Conservation (phyloP, 2,888 invertebrate species). For the Apotomis capreana region DNA sequence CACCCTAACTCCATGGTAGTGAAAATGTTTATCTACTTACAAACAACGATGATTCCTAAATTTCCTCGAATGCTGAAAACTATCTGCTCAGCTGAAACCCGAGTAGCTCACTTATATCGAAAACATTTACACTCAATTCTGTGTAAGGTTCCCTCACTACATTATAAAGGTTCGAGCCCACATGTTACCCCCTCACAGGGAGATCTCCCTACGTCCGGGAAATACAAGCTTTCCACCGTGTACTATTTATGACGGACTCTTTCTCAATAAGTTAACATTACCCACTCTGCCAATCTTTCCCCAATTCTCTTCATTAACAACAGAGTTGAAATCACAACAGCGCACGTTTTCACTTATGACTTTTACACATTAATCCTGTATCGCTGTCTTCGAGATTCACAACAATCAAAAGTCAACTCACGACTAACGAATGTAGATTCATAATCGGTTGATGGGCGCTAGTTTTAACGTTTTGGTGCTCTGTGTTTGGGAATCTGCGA, state of each 20-base stretch:
- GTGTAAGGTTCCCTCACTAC: conserved; percentile 44
- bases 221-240: conserved; percentile 56
- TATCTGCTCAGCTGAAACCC: not conserved
- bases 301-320: conserved; percentile 48
- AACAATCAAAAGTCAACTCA: conserved; percentile 58
- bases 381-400: conserved; percentile 41
- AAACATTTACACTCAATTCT: conserved; percentile 61
- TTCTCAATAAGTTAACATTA: conserved; percentile 60
- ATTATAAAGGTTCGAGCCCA: conserved; percentile 50
- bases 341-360: conserved; percentile 49
- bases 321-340: conserved; percentile 50
- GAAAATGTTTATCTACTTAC: not conserved
- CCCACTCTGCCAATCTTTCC: conserved; percentile 48
- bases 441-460: conserved; percentile 55
- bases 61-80: conserved; percentile 6
- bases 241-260: conserved; percentile 58
- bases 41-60: not conserved
- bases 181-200: conserved; percentile 49
- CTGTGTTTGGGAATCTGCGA: conserved; percentile 54
- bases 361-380: conserved; percentile 43
- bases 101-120: conserved; percentile 27
- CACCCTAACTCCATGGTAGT: too few species aligned
- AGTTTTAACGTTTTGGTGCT: conserved; percentile 56
- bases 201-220: conserved; percentile 48
- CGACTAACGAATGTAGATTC: conserved; percentile 52